Evolutionary conservation across 2,113 vertebrate genomes (phyloP).

Genomic region (Erinaceus europaeus): DNA sequence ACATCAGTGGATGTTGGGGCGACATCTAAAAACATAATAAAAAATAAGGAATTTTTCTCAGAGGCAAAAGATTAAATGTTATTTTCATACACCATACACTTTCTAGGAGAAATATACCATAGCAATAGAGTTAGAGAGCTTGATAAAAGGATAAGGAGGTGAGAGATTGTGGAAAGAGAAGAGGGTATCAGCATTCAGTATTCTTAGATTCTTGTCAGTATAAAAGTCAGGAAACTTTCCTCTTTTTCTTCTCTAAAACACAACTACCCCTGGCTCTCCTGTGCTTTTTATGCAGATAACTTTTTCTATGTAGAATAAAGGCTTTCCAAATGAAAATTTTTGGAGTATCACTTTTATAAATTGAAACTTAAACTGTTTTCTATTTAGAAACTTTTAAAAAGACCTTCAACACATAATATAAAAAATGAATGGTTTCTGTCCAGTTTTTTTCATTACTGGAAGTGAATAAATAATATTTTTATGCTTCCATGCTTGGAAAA

Average conservation of each 20-base stretch:
- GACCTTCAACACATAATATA: neutral
- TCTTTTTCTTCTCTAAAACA: neutral
- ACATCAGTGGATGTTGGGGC: neutral
- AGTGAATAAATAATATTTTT: slow-evolving; percentile 18
- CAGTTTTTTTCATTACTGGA: neutral
- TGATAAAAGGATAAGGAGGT: neutral
- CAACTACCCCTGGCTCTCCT: no score
- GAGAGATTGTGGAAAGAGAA: neutral
- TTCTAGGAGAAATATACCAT: neutral
- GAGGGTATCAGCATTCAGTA: neutral
- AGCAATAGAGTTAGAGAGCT: neutral
- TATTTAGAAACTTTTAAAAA: neutral
- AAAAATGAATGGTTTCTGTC: neutral
- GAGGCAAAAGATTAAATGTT: neutral
- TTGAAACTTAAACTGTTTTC: neutral
- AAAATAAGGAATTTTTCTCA: neutral
- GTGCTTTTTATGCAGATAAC: neutral
- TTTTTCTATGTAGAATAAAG: slow-evolving; percentile 20
- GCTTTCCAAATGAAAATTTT: slow-evolving; percentile 28
- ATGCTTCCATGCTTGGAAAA: slow-evolving; percentile 6
- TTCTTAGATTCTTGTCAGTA: neutral
- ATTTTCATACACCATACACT: slow-evolving; percentile 1
- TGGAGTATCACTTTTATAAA: neutral
- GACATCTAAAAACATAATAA: neutral
- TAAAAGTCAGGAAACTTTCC: neutral